Evolutionary conservation across 2,888 invertebrate species (phyloP).

Genomic region (Sepioteuthis lessoniana): DNA sequence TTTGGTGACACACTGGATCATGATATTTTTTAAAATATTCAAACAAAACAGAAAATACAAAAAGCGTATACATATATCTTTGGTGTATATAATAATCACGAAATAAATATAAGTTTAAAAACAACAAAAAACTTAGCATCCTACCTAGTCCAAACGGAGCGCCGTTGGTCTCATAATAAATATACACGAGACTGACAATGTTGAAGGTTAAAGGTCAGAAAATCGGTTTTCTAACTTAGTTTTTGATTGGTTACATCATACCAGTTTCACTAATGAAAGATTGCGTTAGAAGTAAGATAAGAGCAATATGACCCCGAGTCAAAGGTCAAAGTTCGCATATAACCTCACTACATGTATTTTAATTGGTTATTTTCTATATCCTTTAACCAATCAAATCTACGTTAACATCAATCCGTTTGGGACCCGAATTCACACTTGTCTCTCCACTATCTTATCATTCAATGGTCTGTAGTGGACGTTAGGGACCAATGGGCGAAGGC

Average conservation of each 20-base stretch:
- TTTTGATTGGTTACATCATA: not conserved
- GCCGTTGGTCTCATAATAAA: not conserved
- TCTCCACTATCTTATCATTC: not conserved
- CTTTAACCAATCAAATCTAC: not conserved
- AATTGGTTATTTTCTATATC: not conserved
- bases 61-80: not conserved
- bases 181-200: conserved; percentile 33
- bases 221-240: not conserved
- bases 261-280: not conserved
- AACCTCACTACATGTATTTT: not conserved
- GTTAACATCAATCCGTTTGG: not conserved
- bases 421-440: not conserved
- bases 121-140: not conserved
- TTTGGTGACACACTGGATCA: not conserved
- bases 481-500: conserved; percentile 10
- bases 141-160: conserved; percentile 7
- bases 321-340: not conserved
- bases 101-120: not conserved
- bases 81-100: not conserved
- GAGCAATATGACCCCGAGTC: not conserved
- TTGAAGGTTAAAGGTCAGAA: not conserved
- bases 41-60: not conserved
- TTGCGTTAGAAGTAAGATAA: not conserved
- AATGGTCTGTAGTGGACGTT: not conserved
- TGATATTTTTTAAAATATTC: not conserved